Conservation (phyloP, 30 jellyfish, hydroid and myxozoan species). For the Phacellophora camtschatica region DNA sequence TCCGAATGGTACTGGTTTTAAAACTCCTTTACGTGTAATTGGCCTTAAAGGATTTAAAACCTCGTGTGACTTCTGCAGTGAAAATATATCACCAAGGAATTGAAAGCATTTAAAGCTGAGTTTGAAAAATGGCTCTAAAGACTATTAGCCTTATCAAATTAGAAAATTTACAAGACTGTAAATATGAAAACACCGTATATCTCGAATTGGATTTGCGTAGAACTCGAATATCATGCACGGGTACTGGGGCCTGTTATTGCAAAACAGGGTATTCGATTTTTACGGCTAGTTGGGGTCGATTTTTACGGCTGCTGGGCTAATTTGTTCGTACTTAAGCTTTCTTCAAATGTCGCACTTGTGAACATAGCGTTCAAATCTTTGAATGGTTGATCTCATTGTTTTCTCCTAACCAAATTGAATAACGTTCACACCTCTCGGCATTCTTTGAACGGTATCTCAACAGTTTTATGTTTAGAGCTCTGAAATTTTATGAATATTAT, state of each 20-base stretch:
- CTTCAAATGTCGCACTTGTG: no score
- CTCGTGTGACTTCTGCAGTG: constrained; percentile 12
- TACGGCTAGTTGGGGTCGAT: background rate
- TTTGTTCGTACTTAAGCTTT: no score
- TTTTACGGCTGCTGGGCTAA: background rate
- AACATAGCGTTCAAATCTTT: no score
- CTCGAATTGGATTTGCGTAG: background rate
- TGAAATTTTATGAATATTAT: no score
- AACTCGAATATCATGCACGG: background rate
- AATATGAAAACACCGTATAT: constrained; percentile 16
- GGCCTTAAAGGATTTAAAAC: constrained; percentile 20
- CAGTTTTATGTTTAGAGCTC: no score
- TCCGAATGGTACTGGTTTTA: constrained; percentile 18
- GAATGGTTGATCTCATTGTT: no score
- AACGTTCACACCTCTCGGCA: no score
- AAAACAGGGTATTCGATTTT: background rate
- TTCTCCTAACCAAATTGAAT: no score
- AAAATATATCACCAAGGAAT: background rate
- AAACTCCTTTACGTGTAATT: constrained; percentile 18
- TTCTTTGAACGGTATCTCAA: no score
- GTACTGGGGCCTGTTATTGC: background rate
- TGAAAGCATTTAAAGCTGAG: constrained; percentile 11
- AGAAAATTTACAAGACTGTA: background rate
- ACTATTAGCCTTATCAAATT: constrained; percentile 15
- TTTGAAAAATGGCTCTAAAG: constrained; percentile 2